Conservation (phyloP, 1,140 invertebrate genomes). For the Drosophila azteca region DNA sequence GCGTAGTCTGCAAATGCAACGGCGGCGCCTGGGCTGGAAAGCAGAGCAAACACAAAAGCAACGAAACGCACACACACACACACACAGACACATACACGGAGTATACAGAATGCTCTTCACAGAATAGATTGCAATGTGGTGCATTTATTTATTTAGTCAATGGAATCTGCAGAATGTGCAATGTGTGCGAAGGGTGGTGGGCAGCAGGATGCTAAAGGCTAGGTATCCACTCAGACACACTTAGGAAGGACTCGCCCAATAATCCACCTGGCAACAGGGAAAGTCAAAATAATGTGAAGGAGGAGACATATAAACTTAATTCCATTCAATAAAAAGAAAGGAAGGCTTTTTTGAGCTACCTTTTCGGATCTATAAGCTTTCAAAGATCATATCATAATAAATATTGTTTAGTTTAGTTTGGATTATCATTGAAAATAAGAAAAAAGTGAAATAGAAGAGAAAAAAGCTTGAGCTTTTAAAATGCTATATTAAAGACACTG, state of each 20-base stretch:
- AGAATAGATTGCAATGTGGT: slow-evolving; percentile 66
- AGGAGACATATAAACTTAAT: too few species aligned
- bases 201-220: neutral
- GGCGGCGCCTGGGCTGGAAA: slow-evolving; percentile 47
- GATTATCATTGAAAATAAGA: too few species aligned
- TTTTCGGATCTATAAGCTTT: too few species aligned
- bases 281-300: slow-evolving; percentile 16
- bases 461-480: too few species aligned
- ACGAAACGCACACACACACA: slow-evolving; percentile 37
- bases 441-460: too few species aligned
- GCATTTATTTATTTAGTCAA: slow-evolving; percentile 74
- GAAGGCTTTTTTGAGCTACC: too few species aligned
- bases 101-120: slow-evolving; percentile 37
- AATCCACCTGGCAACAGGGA: slow-evolving; percentile 40
- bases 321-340: too few species aligned
- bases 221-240: slow-evolving; percentile 57
- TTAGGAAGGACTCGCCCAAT: slow-evolving; percentile 40
- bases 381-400: too few species aligned
- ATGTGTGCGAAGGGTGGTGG: neutral
- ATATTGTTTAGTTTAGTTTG: too few species aligned
- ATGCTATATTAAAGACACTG: too few species aligned
- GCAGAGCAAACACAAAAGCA: slow-evolving; percentile 49
- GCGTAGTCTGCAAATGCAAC: slow-evolving; percentile 61
- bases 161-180: slow-evolving; percentile 66
- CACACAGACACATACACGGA: slow-evolving; percentile 32